Evolutionary conservation across 37 sponge, comb jelly and placozoan genomes (phyloP), one percentile per base, ranked within the genome.

Genomic region (Bolinopsis microptera): DNA sequence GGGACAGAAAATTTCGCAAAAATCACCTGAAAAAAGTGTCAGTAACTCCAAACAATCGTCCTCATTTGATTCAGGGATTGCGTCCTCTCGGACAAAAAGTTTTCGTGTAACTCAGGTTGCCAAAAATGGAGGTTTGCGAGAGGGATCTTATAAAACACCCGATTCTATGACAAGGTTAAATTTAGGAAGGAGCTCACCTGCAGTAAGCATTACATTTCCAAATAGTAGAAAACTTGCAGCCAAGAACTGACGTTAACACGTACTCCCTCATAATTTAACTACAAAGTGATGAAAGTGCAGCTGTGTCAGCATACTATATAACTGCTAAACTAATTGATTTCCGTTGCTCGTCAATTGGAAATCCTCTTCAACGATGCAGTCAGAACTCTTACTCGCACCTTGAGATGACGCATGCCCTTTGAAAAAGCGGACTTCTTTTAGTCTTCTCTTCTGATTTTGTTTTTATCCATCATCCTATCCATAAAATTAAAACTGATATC

Each of bases 61-160:
- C 26, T 72, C 75, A 30, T 28, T 72, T 72, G 75, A 72, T n/a
- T 72, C 75, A 24, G 75, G 75, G 3, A 72, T 72, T 24, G 75
- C 75, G 2, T 30, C 31, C 18, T 30, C 26, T 3, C 75, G 75
- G 22, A 30, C 75, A 23, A 48, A 48, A 13, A 48, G 61, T 48
- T 48, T 48, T 48, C 61, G 61, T 48, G 61, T 48, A 18, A 48
- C 61, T 13, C 61, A 48, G 61, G 61, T 48, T 18, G 9, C 13
- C 5, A 48, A 48, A 5, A 48, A 18, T 13, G 13, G 13, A 18
- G 13, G 61, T 48, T 48, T 13, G 61, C 5, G 61, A 48, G 61
- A 13, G 13, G 61, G 61, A 48, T 5, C 61, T 48, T 48, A 5
- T 18, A 48, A 48, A 48, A 48, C 61, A 18, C 61, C 61, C 5